These are phyloP conservation scores for Pachliopta kotzebuea DNA, from an alignment of 2,888 invertebrate genomes.

Conservation along the genomic window DNA sequence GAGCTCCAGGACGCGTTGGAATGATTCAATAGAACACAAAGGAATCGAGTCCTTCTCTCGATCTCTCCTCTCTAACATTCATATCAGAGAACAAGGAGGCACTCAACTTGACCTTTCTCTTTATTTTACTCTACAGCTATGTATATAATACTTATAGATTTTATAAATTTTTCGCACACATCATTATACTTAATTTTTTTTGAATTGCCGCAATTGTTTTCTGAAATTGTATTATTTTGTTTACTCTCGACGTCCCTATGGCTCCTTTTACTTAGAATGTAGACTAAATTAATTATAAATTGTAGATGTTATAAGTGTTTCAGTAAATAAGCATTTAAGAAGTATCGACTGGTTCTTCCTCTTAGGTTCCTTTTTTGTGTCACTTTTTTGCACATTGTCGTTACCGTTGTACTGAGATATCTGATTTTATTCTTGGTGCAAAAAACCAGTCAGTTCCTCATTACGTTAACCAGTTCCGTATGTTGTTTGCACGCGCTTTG, in stretches of 20 bases:
- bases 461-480: constrained; percentile 19
- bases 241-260: too few species aligned
- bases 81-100: too few species aligned
- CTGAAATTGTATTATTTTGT: too few species aligned
- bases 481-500: constrained; percentile 7
- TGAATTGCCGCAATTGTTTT: too few species aligned
- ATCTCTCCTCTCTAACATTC: not conserved
- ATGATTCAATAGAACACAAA: constrained; percentile 27
- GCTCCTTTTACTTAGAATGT: too few species aligned
- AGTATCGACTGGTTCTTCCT: not conserved
- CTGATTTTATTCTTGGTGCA: not conserved
- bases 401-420: not conserved
- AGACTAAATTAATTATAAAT: too few species aligned
- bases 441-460: constrained; percentile 11
- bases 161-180: too few species aligned
- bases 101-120: too few species aligned
- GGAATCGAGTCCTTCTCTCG: constrained; percentile 5
- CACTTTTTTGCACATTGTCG: not conserved
- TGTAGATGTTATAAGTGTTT: not conserved
- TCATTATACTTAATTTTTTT: too few species aligned
- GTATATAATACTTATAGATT: too few species aligned
- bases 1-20: constrained; percentile 26
- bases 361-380: not conserved
- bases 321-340: not conserved
- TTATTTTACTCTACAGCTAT: too few species aligned